Percentiles rank a stretch among this genome's conserved stretches.
phyloP scores from a whole-genome alignment of 2,113 vertebrate genomes.

The Corvus hawaiiensis region DNA sequence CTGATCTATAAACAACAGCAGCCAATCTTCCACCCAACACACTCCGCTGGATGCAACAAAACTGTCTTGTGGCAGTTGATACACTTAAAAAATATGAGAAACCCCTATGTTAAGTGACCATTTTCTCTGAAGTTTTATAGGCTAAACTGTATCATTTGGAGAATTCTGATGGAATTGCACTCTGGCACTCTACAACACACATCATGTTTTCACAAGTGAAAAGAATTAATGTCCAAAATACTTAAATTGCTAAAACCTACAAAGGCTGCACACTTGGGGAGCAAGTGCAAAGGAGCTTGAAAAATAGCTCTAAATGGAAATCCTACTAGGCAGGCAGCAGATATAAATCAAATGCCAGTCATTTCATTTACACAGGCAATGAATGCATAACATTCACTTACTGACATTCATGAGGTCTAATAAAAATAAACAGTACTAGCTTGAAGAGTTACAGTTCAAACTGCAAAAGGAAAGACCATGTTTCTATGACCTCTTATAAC shows the following conservation, averaged over 20 bases:
- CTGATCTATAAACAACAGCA: neutral
- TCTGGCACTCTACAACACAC: neutral
- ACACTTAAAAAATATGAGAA: neutral
- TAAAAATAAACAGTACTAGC: conserved; percentile 4
- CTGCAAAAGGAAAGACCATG: neutral
- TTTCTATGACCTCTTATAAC: neutral
- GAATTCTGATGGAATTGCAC: neutral
- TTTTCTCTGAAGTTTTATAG: neutral
- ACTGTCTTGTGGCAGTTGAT: neutral
- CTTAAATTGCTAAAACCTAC: neutral
- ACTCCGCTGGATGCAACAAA: neutral
- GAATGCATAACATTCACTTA: neutral
- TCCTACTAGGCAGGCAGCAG: neutral
- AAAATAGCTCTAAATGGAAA: neutral
- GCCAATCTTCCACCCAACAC: neutral
- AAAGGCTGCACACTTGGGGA: neutral
- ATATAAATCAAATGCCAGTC: neutral
- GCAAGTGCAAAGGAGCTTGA: neutral
- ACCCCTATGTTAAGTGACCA: neutral
- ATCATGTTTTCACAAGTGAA: conserved; percentile 56
- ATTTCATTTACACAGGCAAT: neutral
- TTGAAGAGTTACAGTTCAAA: neutral
- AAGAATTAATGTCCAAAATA: conserved; percentile 27
- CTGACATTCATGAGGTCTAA: neutral
- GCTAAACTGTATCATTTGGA: neutral